Evolutionary conservation across 2,797 vertebrate genomes (phyloP).

Genomic region (Menidia menidia): DNA sequence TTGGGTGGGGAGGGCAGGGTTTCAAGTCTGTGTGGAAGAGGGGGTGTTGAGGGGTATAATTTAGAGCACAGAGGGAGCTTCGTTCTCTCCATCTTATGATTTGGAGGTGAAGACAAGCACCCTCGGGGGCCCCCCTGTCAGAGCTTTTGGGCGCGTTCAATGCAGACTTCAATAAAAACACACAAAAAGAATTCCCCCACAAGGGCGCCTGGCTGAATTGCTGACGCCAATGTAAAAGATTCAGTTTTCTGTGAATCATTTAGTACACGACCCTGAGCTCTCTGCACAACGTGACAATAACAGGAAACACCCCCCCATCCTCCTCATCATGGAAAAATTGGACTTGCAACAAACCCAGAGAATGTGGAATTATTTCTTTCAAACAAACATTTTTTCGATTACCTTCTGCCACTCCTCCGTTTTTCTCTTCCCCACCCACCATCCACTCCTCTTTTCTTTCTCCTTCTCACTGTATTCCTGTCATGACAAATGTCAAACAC

Average conservation of each 20-base stretch:
- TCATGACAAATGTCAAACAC: conserved; percentile 83
- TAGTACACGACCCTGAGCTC: conserved; percentile 90
- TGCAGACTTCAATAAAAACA: conserved; percentile 93
- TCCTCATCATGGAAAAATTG: conserved; percentile 51
- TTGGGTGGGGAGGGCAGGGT: conserved; percentile 68
- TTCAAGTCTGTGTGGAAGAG: conserved; percentile 59
- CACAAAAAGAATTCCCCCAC: conserved; percentile 96
- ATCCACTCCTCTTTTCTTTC: conserved; percentile 57
- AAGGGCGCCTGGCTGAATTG: conserved; percentile 94
- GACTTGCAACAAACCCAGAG: conserved; percentile 56
- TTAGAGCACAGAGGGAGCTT: conserved; percentile 99
- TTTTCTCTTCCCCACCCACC: conserved; percentile 56
- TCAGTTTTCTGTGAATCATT: conserved; percentile 97
- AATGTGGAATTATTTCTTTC: conserved; percentile 74
- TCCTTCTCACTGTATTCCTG: conserved; percentile 70
- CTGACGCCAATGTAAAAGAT: conserved; percentile 98
- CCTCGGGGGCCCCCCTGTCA: conserved; percentile 98
- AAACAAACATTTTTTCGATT: conserved; percentile 77
- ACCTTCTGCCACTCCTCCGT: conserved; percentile 68
- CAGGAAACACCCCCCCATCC: conserved; percentile 72
- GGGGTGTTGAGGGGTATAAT: conserved; percentile 90
- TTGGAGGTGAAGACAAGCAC: conserved; percentile 99
- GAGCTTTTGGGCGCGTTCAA: conserved; percentile 94
- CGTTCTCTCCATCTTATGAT: conserved; percentile 99
- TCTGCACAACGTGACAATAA: conserved; percentile 87